Evolutionary conservation across 2,888 invertebrate genomes (phyloP), one percentile per base, ranked within the genome.

Genomic region (Scaptomyza parva): DNA sequence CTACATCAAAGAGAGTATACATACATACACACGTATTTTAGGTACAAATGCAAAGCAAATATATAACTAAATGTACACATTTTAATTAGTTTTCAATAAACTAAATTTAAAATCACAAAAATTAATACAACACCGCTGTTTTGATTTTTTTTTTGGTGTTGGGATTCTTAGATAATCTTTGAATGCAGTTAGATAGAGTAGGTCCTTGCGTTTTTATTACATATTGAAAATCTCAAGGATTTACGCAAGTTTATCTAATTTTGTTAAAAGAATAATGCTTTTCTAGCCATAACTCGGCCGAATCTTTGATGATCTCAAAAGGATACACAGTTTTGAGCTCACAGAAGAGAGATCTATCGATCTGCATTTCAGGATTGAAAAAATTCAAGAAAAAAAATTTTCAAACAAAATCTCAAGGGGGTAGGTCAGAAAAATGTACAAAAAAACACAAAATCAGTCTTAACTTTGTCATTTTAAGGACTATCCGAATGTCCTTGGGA

Each of bases 1-100:
- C 82, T 83, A 82, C 85, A 81, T 76, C 78, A 69, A 75, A 85
- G 82, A 77, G 75, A 73, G 84, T 81, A 77, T 28, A 44, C 12
- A 39, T 14, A 28, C n/a, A 44, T 12, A 45, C 43, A 43, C 47
- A 47, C 47, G 30, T 84, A 80, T 76, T 70, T 76, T 76, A 87
- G 86, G 85, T 86, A 83, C 85, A 73, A 83, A 67, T 82, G 83
- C 86, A 84, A 86, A 85, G 83, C 79, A 82, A 75, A 74, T 53
- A 73, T 61, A 73, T 37, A 77, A 78, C 51, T 62, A 71, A 71
- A 69, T 82, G 62, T 70, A 83, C 63, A 78, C 75, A 79, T 69
- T 81, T 79, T 70, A 76, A 70, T 63, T 82, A 84, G 82, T 83
- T 84, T 82, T 69, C 50, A 83, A 83, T 84, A 84, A 82, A 84